Evolutionary conservation across 2,888 invertebrate species (phyloP).

Genomic region (Microchrysa polita): DNA sequence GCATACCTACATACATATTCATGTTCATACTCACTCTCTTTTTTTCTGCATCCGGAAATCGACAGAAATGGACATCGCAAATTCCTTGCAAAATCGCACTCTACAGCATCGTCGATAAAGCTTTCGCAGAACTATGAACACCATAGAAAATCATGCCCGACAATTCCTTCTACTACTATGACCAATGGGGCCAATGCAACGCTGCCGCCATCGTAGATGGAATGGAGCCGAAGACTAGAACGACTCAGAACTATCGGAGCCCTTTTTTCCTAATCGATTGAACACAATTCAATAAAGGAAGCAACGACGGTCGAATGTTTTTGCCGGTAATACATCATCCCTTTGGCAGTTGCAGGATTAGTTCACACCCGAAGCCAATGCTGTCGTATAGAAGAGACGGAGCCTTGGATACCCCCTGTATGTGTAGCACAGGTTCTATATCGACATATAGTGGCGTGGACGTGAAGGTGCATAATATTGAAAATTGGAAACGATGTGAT

Average conservation of each 20-base stretch:
- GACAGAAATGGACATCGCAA: not conserved
- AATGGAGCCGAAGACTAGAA: not conserved
- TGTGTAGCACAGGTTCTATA: constrained; percentile 2
- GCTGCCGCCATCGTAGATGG: not conserved
- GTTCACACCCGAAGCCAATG: constrained; percentile 16
- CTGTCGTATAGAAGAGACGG: not conserved
- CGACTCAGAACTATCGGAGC: not conserved
- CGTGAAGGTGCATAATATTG: constrained; percentile 5
- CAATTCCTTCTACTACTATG: no score
- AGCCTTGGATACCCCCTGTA: not conserved
- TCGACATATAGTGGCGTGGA: not conserved
- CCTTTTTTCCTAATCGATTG: constrained; percentile 40
- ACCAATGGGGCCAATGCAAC: no score
- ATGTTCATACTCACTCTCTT: no score
- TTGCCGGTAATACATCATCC: constrained; percentile 39
- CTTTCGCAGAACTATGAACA: constrained; percentile 8
- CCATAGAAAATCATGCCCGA: constrained; percentile 4
- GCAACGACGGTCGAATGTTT: constrained; percentile 41
- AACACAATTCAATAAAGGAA: constrained; percentile 37
- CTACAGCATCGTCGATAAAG: not conserved
- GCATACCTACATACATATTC: no score
- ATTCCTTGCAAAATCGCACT: not conserved
- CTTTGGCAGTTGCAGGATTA: constrained; percentile 39
- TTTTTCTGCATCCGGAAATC: not conserved
- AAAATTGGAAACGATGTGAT: constrained; percentile 32